Evolutionary conservation across 2,888 invertebrate genomes (phyloP), one percentile per base, ranked within the genome.

Genomic region (Euclidia mi): DNA sequence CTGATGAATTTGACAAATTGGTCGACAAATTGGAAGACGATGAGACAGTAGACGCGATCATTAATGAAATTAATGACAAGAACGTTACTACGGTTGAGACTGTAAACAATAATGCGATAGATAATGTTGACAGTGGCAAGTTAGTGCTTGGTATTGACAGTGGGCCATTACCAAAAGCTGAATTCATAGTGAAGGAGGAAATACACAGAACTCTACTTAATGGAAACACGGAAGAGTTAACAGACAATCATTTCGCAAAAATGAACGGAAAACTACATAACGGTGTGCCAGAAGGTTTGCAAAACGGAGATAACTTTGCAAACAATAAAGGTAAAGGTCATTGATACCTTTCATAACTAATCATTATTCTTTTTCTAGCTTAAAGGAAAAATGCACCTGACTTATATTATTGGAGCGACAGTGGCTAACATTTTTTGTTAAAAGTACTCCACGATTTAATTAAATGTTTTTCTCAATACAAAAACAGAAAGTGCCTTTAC

Each of bases 171-270:
- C 65, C 82, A 0, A 94, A 91, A 81, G 86, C 94, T 3, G 94
- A 94, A 75, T 94, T 94, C 46, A 78, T 85, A 55, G 78, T 94
- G 9, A 93, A 90, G 62, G 90, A 92, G 73, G 93, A 94, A 82
- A 94, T 94, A 64, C 92, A 94, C 53, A 88, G 94, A 56, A 87
- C 87, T 1, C 43, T 85, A 10, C 56, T 89, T 11, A 92, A 92
- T 65, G 89, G 89, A 2, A 84, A 65, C 2, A 17, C 55, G 17
- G 62, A 58, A n/a, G 48, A 61, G 71, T 50, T 63, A 4, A 60
- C 49, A 43, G 68, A 79, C 3, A 74, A 69, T 9, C 67, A 71
- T 64, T 35, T 79, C 65, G 50, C 65, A 28, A 65, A 68, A 47
- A 51, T 62, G 7, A 76, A 72, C 52, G 65, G 66, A 20, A 59